Conservation (phyloP, 2,797 vertebrate species). For the Alouatta caraya region DNA sequence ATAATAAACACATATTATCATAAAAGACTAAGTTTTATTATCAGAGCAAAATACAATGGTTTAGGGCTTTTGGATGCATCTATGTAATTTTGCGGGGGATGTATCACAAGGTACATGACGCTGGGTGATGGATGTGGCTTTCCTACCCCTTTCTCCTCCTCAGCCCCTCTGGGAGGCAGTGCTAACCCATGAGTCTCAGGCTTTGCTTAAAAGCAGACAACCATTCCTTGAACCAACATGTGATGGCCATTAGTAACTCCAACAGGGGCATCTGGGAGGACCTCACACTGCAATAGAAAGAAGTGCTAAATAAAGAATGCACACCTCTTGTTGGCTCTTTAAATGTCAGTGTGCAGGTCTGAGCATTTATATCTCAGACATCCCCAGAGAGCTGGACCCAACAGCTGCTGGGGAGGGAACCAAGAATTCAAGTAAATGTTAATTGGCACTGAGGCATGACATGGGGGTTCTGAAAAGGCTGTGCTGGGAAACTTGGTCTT, state of each 20-base stretch:
- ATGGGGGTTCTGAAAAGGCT: neutral
- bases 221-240: neutral
- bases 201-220: neutral
- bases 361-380: neutral
- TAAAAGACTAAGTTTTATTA: neutral
- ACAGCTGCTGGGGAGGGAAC: constrained; percentile 20
- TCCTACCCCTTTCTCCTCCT: neutral
- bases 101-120: neutral
- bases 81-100: neutral
- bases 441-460: neutral
- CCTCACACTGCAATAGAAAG: neutral
- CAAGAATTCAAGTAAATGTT: constrained; percentile 15
- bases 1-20: neutral
- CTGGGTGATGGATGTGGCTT: neutral
- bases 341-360: constrained; percentile 41
- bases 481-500: neutral
- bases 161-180: fast-evolving
- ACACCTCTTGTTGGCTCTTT: neutral
- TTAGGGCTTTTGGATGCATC: neutral
- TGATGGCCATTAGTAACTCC: neutral
- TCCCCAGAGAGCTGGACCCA: neutral
- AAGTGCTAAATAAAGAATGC: neutral
- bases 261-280: neutral
- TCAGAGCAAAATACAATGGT: neutral
- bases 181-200: neutral